Conservation (phyloP, 2,888 invertebrate species). For the Ophonus ardosiacus region DNA sequence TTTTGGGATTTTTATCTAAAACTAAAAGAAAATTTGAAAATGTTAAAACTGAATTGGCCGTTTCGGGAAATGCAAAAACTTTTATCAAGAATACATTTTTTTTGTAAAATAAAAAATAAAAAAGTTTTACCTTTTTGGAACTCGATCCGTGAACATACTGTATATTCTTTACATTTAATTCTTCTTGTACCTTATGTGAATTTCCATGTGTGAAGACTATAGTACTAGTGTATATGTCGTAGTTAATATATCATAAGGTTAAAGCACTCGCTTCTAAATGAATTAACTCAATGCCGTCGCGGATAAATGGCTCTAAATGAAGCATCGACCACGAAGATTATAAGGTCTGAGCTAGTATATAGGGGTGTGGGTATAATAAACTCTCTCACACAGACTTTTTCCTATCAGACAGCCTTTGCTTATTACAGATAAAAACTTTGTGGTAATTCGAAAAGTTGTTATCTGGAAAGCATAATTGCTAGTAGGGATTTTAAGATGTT, state of each 20-base stretch:
- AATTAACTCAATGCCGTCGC: slow-evolving; percentile 51
- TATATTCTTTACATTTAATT: too few species aligned
- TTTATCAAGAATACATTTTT: too few species aligned
- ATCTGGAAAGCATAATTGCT: neutral
- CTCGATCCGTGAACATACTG: too few species aligned
- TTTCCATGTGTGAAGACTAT: neutral
- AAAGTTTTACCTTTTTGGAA: too few species aligned
- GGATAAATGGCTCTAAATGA: slow-evolving; percentile 50
- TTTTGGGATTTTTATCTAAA: too few species aligned
- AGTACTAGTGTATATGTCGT: neutral
- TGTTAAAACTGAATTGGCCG: too few species aligned
- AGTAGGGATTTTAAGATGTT: neutral
- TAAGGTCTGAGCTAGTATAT: neutral
- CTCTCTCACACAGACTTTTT: neutral
- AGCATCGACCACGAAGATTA: neutral
- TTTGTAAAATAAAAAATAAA: too few species aligned
- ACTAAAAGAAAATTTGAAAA: too few species aligned
- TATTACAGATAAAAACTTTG: neutral
- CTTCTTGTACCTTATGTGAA: neutral
- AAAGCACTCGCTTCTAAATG: slow-evolving; percentile 44
- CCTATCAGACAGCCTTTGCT: neutral
- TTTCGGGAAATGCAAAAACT: too few species aligned
- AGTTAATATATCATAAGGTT: slow-evolving; percentile 24
- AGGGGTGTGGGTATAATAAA: neutral
- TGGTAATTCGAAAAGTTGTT: neutral